These are phyloP conservation scores for Cephalopterus ornatus DNA, from an alignment of 2,113 vertebrate species.

Conservation along the genomic window DNA sequence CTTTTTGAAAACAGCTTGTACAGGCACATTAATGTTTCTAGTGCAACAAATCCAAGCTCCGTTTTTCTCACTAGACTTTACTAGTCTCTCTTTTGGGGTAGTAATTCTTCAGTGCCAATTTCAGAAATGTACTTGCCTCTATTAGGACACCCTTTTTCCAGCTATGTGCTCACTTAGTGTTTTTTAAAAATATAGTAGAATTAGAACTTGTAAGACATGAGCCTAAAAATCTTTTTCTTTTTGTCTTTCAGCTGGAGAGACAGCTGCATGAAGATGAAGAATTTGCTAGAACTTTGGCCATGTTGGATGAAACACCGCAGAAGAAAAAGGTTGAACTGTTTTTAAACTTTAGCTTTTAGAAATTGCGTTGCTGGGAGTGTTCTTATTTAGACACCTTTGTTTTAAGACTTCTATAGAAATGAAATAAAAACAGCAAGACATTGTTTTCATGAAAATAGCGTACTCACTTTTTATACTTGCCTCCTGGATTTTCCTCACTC, in stretches of 20 bases:
- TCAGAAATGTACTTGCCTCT: neutral
- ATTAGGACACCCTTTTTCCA: neutral
- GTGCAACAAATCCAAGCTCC: neutral
- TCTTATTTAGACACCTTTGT: neutral
- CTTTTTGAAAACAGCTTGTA: neutral
- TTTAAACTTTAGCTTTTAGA: neutral
- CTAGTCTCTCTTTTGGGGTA: neutral
- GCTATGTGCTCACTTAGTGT: neutral
- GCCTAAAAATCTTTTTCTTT: neutral
- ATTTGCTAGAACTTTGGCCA: constrained; percentile 91
- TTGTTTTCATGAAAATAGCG: neutral
- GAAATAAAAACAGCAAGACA: neutral
- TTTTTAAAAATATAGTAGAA: neutral
- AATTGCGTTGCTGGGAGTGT: neutral
- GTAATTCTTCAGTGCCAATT: neutral
- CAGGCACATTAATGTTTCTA: neutral
- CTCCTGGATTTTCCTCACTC: neutral
- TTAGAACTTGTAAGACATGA: neutral
- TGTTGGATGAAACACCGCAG: constrained; percentile 86
- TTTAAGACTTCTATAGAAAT: neutral
- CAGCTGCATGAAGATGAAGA: constrained; percentile 93
- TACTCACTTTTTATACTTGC: neutral
- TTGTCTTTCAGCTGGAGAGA: constrained; percentile 82
- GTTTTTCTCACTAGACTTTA: neutral
- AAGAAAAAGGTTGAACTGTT: constrained; percentile 82